Percentiles rank a stretch among this genome's conserved stretches.
Evolutionary conservation across 92 coral and sea anemone species (phyloP).

Genomic region (Anthopleura xanthogrammica): DNA sequence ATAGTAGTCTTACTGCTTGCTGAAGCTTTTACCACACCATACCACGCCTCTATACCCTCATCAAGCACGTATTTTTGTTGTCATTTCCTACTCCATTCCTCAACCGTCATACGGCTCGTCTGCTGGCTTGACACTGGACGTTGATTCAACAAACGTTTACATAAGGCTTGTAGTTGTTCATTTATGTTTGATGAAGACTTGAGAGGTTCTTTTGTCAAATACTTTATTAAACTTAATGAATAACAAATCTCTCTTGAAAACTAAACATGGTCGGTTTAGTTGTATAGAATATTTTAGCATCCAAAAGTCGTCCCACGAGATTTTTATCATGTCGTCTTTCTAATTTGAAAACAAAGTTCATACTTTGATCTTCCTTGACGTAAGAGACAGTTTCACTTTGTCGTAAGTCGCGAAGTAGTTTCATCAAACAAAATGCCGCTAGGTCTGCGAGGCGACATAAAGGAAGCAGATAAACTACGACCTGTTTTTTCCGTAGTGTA

Average conservation of each 20-base stretch:
- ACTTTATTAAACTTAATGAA: not conserved
- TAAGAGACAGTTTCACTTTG: too few relatives aligned
- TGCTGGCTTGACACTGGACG: constrained; percentile 6
- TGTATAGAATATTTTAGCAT: too few relatives aligned
- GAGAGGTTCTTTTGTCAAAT: not conserved
- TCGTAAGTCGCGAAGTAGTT: too few relatives aligned
- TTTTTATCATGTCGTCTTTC: too few relatives aligned
- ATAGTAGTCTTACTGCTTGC: not conserved
- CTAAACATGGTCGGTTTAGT: too few relatives aligned
- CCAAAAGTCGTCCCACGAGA: too few relatives aligned
- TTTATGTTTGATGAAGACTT: constrained; percentile 22
- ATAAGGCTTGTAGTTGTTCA: constrained; percentile 6
- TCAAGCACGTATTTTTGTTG: constrained; percentile 2
- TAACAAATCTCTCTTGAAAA: not conserved
- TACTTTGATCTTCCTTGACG: too few relatives aligned
- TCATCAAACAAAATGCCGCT: too few relatives aligned
- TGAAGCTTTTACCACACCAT: not conserved
- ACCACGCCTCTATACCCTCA: constrained; percentile 9
- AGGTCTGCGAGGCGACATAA: too few relatives aligned
- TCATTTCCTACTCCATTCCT: not conserved
- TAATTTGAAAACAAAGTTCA: too few relatives aligned
- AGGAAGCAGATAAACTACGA: too few relatives aligned
- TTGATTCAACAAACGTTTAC: constrained; percentile 17
- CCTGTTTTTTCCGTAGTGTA: too few relatives aligned
- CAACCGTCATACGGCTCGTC: not conserved